Conservation (phyloP, 1,140 invertebrate genomes). For the Brachionus paranguensis region DNA sequence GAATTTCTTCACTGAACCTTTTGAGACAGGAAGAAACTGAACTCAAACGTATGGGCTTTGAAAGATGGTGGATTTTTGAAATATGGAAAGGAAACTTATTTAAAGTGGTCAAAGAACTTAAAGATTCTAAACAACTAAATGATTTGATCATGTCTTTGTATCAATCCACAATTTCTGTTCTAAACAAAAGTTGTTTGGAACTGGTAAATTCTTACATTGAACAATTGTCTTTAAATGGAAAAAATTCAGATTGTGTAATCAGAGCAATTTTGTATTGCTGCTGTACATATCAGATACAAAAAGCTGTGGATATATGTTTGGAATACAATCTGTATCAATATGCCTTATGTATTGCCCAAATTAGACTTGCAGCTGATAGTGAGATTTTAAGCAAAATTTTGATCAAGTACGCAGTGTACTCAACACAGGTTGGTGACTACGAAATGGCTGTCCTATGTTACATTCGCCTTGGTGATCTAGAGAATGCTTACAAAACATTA, state of each 20-base stretch:
- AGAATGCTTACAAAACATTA: slow-evolving; percentile 35
- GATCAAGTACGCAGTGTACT: background rate
- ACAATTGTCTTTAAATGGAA: background rate
- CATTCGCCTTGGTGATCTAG: background rate
- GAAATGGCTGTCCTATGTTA: slow-evolving; percentile 22
- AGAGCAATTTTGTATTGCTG: slow-evolving; percentile 13
- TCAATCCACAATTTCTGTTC: background rate
- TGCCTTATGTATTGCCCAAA: slow-evolving; percentile 16
- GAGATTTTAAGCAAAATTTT: background rate
- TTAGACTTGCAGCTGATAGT: background rate
- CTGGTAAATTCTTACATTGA: slow-evolving; percentile 20
- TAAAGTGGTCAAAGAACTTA: slow-evolving; percentile 1
- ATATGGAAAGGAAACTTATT: slow-evolving; percentile 34
- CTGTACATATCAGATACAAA: background rate
- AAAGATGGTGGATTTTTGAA: slow-evolving; percentile 38
- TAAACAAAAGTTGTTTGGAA: background rate
- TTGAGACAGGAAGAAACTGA: background rate
- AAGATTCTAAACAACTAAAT: background rate
- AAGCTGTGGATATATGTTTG: slow-evolving; percentile 8
- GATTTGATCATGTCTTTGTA: slow-evolving; percentile 1
- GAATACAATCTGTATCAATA: background rate
- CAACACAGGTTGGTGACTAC: slow-evolving; percentile 31
- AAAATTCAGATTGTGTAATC: background rate
- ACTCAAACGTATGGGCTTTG: background rate
- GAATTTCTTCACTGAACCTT: background rate